Base-by-base conservation (phyloP, 37 sponge, comb jelly and placozoan species). In the Amphimedon queenslandica region DNA sequence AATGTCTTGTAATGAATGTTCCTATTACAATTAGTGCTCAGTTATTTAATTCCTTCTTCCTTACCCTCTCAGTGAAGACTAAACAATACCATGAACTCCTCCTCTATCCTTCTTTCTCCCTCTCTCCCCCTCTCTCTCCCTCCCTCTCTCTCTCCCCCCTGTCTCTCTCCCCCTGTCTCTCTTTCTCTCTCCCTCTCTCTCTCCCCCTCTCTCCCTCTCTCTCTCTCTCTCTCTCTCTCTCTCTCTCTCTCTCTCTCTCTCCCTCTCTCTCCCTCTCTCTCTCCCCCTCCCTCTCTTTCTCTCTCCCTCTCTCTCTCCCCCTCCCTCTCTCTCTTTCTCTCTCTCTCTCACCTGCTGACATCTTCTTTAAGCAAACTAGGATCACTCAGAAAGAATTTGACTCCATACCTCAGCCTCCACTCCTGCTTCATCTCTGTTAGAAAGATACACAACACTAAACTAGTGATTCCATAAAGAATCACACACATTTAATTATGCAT, bases 381-480 rank as follows among this genome's bases (percentile, higher is more conserved):
- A 58, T 84, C 85, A 40, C 76, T 77, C 5, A 84, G 57, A 37
- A 84, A 92, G 64, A 75, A 92, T 71, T 92, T 92, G 37, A 92
- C 85, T 1, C 93, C 93, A 77, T 82, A 92, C 39, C 77, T 57
- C 18, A 87, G 63, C 42, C 42, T 58, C 86, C 86, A 84, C 38
- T 67, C 28, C 24, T 67, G 56, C 36, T 66, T 66, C 37, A 47
- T 71, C 4, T 23, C 72, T 43, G 25, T 18, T n/a, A n/a, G n/a
- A n/a, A n/a, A n/a, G n/a, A n/a, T n/a, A n/a, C n/a, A n/a, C n/a
- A n/a, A n/a, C n/a, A n/a, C n/a, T n/a, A n/a, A n/a, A n/a, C n/a
- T n/a, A n/a, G n/a, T n/a, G n/a, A n/a, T n/a, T n/a, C n/a, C n/a
- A n/a, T n/a, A n/a, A n/a, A n/a, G n/a, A n/a, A n/a, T n/a, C 53